Evolutionary conservation across 2,888 invertebrate species (phyloP).

Genomic region (Ectemnius cavifrons): DNA sequence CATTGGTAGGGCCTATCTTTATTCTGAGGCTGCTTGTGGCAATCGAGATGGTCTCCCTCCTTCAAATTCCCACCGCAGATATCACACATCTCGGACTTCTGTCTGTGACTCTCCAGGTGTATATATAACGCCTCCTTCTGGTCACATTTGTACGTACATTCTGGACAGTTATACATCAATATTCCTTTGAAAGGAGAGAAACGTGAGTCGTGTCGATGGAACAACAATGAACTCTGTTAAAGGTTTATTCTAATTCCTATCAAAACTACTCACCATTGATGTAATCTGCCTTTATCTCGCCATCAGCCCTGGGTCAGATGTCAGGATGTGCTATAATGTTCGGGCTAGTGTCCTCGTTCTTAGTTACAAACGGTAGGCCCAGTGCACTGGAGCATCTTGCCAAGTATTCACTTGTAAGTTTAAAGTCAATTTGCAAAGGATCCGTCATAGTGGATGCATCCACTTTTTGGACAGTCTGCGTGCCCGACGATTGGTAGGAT

Average conservation of each 20-base stretch:
- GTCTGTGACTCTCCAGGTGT: constrained; percentile 87
- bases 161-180: constrained; percentile 73
- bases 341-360: constrained; percentile 67
- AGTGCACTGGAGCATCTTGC: constrained; percentile 73
- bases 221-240: neutral
- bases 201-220: neutral
- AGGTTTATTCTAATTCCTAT: neutral
- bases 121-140: constrained; percentile 79
- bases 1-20: constrained; percentile 90
- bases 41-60: constrained; percentile 87
- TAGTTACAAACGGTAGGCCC: constrained; percentile 72
- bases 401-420: constrained; percentile 74
- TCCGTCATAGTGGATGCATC: constrained; percentile 77
- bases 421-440: constrained; percentile 74
- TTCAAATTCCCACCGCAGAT: constrained; percentile 88
- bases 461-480: constrained; percentile 73
- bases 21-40: constrained; percentile 89
- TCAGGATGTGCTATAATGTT: constrained; percentile 17
- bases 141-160: constrained; percentile 74
- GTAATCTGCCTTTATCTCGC: constrained; percentile 71
- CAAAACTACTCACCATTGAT: constrained; percentile 67
- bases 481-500: constrained; percentile 69
- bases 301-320: constrained; percentile 68
- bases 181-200: constrained; percentile 61
- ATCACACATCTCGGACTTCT: constrained; percentile 87